Percentiles rank a stretch among this genome's conserved stretches.
These are phyloP conservation scores for Solenopsis invicta DNA, from an alignment of 1,140 invertebrate genomes.

Conservation along the genomic window DNA sequence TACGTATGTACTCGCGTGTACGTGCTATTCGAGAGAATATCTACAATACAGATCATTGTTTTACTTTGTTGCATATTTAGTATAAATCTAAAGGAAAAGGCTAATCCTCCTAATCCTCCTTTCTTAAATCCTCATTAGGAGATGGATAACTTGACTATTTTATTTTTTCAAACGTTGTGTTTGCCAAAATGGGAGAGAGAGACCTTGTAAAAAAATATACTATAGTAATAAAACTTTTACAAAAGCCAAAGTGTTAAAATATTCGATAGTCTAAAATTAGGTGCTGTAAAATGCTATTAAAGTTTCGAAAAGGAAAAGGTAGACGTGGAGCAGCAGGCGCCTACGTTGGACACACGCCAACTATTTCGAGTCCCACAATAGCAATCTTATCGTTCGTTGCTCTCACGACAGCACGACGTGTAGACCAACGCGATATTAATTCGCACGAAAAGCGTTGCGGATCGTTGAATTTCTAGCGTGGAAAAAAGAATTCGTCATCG, in stretches of 20 bases:
- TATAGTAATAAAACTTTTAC: neutral
- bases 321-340: constrained; percentile 20
- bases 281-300: neutral
- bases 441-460: constrained; percentile 41
- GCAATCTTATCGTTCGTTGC: constrained; percentile 59
- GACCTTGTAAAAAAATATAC: neutral
- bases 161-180: no score
- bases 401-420: constrained; percentile 18
- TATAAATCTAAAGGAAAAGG: no score
- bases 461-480: constrained; percentile 30
- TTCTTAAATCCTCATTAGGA: no score
- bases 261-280: constrained; percentile 21
- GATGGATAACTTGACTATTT: neutral
- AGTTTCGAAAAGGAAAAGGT: constrained; percentile 25
- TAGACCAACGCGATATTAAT: constrained; percentile 7
- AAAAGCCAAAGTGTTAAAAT: neutral
- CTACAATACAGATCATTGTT: neutral
- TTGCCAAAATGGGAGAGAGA: neutral
- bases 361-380: constrained; percentile 53
- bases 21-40: neutral
- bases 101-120: no score
- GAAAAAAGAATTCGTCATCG: constrained; percentile 7
- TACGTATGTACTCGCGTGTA: neutral
- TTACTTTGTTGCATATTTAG: no score
- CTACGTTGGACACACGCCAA: constrained; percentile 52